These are phyloP conservation scores for Syngnathus floridae DNA, from an alignment of 2,113 vertebrate species.

Conservation along the genomic window DNA sequence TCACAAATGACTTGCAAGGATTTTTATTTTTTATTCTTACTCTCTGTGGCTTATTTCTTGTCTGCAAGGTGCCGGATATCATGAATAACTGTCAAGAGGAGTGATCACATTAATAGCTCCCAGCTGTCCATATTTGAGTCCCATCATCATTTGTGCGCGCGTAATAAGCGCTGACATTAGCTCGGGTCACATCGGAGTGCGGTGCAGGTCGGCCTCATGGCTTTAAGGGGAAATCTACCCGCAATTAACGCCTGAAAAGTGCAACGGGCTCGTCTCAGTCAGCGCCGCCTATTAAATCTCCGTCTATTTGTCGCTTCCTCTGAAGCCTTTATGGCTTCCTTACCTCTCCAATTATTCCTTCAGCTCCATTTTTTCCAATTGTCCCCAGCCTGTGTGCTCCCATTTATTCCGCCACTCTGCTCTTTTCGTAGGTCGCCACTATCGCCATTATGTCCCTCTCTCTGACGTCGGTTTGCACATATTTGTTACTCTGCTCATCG, in stretches of 20 bases:
- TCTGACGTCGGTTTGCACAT: constrained; percentile 2
- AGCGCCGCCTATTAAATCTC: constrained; percentile 30
- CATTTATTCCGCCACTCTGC: not conserved
- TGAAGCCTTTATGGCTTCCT: constrained; percentile 11
- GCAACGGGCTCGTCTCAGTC: constrained; percentile 14
- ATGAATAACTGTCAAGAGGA: not conserved
- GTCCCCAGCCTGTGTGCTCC: constrained; percentile 15
- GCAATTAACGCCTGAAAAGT: constrained; percentile 17
- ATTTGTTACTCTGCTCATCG: constrained; percentile 21
- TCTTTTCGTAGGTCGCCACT: constrained; percentile 3
- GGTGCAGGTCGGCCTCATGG: constrained; percentile 1
- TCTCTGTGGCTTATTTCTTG: not conserved
- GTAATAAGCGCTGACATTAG: constrained; percentile 9
- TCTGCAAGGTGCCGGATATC: not conserved
- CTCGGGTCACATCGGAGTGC: not conserved
- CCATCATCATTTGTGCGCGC: constrained; percentile 21
- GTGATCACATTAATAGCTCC: not conserved
- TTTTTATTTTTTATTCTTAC: not conserved
- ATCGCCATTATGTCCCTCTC: constrained; percentile 4
- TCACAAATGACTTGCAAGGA: not conserved
- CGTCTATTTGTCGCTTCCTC: constrained; percentile 21
- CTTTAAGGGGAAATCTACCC: not conserved
- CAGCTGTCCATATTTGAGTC: constrained; percentile 22
- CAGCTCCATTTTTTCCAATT: constrained; percentile 5
- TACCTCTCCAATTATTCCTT: constrained; percentile 25